Percentiles rank a stretch among this genome's conserved stretches.
Evolutionary conservation across 1,140 invertebrate genomes (phyloP).

Genomic region (Caenorhabditis latens): DNA sequence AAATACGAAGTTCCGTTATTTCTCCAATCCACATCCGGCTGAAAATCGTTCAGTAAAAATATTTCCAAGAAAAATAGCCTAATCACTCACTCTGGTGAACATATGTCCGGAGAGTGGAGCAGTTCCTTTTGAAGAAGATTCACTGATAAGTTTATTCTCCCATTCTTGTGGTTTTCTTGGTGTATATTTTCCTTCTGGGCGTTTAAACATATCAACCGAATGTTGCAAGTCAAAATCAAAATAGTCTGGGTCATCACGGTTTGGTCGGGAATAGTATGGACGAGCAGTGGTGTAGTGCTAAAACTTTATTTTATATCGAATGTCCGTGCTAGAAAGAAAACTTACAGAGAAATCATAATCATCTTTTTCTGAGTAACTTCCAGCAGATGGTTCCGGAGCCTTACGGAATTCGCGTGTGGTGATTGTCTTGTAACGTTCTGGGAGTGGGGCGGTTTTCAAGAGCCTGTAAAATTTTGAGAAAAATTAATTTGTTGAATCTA

Average conservation of each 20-base stretch:
- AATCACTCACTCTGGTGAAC: conserved; percentile 67
- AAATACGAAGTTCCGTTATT: conserved; percentile 72
- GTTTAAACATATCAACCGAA: conserved; percentile 74
- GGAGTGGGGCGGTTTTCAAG: conserved; percentile 68
- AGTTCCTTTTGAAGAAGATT: conserved; percentile 71
- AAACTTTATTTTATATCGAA: conserved; percentile 42
- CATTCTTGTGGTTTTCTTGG: conserved; percentile 74
- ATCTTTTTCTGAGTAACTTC: conserved; percentile 69
- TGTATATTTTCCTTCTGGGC: conserved; percentile 72
- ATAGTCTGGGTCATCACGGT: conserved; percentile 75
- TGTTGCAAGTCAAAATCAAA: conserved; percentile 77
- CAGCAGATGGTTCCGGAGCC: conserved; percentile 72
- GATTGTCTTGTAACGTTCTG: conserved; percentile 70
- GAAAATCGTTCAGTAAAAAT: conserved; percentile 34
- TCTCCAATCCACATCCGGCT: conserved; percentile 70
- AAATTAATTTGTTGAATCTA: no score
- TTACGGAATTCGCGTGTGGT: conserved; percentile 73
- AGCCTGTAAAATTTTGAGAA: conserved; percentile 62
- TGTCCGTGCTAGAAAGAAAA: background rate
- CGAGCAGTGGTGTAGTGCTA: conserved; percentile 70
- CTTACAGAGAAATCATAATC: conserved; percentile 71
- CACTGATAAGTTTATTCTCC: conserved; percentile 74
- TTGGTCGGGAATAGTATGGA: conserved; percentile 77
- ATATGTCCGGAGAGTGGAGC: conserved; percentile 75
- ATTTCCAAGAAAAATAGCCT: background rate